Evolutionary conservation across 1,140 invertebrate genomes (phyloP), one percentile per base, ranked within the genome.

Genomic region (Macrobrachium nipponense): DNA sequence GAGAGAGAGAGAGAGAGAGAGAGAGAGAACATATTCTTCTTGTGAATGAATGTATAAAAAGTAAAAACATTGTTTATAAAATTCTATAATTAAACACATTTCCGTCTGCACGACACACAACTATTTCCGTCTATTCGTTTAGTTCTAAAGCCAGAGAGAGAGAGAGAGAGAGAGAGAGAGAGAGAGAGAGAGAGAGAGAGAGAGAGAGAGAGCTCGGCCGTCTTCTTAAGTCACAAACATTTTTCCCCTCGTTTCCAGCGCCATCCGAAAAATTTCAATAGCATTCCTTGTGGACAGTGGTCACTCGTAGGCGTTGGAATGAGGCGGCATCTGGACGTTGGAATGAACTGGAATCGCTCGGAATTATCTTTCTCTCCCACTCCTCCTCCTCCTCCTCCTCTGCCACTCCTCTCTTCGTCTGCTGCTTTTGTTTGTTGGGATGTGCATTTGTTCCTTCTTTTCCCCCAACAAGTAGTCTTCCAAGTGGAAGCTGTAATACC

Each of bases 191-290:
- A 58, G 11, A 58, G 18, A 58, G 51, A n/a, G 51, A 60, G 14
- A 51, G 23, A 58, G 51, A 58, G 36, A 51, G 51, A 43, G 12
- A 1, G 5, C 68, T 58, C 17, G 14, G 79, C 68, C 79, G 62
- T 80, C 79, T 73, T 60, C 80, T 72, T 82, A 72, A 82, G 80
- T 73, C 80, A 82, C 80, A 82, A 82, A 82, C 80, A 82, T 82
- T 82, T 82, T 60, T 82, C 80, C 80, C 68, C 68, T 72, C 79
- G 78, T 81, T 82, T 82, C 80, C 80, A 82, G 20, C 68, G 80
- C 80, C 80, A 82, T 82, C 80, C 80, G 80, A 82, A 82, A 82
- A 82, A 82, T 82, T 82, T 82, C 80, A 82, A 82, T 82, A 82
- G 80, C 80, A 82, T 82, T 82, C 80, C 80, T 73, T 82, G 80